Conservation (phyloP, 2,888 invertebrate species). For the Perdita meconis region DNA sequence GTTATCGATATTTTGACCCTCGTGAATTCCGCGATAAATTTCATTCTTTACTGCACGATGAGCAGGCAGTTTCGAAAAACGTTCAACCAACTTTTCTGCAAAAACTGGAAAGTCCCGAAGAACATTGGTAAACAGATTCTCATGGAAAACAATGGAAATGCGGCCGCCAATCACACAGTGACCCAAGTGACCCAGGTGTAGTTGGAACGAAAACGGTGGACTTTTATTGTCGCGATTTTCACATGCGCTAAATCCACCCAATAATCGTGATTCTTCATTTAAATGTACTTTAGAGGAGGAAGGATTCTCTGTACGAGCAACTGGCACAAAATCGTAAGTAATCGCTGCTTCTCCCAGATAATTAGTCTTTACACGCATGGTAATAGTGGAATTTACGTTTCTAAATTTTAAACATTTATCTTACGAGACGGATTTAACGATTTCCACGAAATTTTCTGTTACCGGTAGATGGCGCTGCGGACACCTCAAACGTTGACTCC, state of each 20-base stretch:
- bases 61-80: conserved; percentile 95
- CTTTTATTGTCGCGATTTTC: background rate
- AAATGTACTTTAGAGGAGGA: conserved; percentile 10
- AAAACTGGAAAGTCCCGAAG: conserved; percentile 79
- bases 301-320: background rate
- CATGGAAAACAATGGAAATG: conserved; percentile 79
- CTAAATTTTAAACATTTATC: no score
- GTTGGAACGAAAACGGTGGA: conserved; percentile 53
- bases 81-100: conserved; percentile 89
- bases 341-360: background rate
- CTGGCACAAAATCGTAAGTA: background rate
- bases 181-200: conserved; percentile 83
- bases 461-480: conserved; percentile 14
- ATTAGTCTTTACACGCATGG: background rate
- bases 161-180: conserved; percentile 80
- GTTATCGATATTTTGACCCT: conserved; percentile 95
- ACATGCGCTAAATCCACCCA: conserved; percentile 2
- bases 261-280: conserved; percentile 10
- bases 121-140: conserved; percentile 70
- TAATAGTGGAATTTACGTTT: background rate
- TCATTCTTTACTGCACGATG: conserved; percentile 97
- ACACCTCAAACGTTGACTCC: no score
- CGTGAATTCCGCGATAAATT: conserved; percentile 96
- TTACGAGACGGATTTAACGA: background rate
- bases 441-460: background rate